Base-by-base conservation (phyloP, 2,888 invertebrate species). In the Tillus elongatus region DNA sequence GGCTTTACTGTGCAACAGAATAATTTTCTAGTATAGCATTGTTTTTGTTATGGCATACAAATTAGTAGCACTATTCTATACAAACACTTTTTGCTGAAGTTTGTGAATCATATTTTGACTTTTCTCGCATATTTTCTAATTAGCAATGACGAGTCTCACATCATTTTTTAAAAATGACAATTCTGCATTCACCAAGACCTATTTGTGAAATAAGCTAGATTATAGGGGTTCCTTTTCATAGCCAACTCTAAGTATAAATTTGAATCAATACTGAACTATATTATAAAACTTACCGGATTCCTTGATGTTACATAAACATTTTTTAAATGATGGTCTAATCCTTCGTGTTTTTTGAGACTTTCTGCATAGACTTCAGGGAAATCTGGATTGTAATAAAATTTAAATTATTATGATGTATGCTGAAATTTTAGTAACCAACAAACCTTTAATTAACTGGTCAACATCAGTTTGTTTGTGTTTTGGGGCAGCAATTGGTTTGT, bases 241-340 rank as follows among this genome's bases (percentile, higher is more conserved):
- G n/a, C n/a, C n/a, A n/a, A n/a, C n/a, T n/a, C n/a, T n/a, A n/a
- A n/a, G n/a, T n/a, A n/a, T n/a, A n/a, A n/a, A n/a, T n/a, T n/a
- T n/a, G n/a, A n/a, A n/a, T n/a, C n/a, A n/a, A n/a, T n/a, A 15
- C 36, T 40, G 36, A 33, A 40, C 41, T 27, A 39, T 11, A 35
- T 33, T 16, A 11, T 37, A 39, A 3, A 8, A 36, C 37, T 44
- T 53, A 56, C 54, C 11, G 37, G 26, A 46, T 57, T 51, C 32
- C 68, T 54, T 1, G 84, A 82, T 36, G 72, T 75, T 58, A 88
- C 82, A 72, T 74, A 87, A 66, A 87, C 77, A 58, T 74, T 68
- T 63, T 76, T 82, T 41, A 87, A 66, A 56, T 77, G 67, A 19
- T 69, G 62, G 53, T 84, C 74, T 8, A 86, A 68, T n/a, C 51